Evolutionary conservation across 2,113 vertebrate genomes (phyloP).

Genomic region (Burhinus bistriatus): DNA sequence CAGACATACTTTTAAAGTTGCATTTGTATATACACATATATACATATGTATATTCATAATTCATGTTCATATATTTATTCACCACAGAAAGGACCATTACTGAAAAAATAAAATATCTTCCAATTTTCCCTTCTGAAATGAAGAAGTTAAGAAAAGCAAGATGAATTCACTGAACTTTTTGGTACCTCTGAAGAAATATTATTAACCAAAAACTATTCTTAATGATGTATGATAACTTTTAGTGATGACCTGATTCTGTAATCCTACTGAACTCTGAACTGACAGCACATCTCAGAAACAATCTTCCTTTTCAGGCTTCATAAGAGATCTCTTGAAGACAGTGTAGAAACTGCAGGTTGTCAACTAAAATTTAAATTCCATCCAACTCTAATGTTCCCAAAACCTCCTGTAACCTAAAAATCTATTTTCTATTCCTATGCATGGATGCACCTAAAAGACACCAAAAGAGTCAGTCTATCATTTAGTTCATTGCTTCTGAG

Average conservation of each 20-base stretch:
- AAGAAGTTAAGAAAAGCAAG: neutral
- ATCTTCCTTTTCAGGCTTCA: neutral
- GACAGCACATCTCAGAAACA: neutral
- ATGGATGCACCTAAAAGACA: neutral
- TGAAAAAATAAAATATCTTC: neutral
- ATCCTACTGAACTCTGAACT: neutral
- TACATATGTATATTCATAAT: neutral
- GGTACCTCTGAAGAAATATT: neutral
- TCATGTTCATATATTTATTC: too few species aligned
- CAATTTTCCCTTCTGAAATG: neutral
- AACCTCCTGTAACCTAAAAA: neutral
- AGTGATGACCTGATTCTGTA: neutral
- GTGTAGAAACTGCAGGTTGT: neutral
- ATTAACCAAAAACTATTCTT: neutral
- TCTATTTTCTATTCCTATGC: neutral
- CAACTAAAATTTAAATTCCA: neutral
- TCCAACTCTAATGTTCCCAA: neutral
- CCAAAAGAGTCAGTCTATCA: neutral
- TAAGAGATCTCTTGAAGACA: neutral
- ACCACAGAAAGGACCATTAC: accelerated
- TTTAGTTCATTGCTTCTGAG: neutral
- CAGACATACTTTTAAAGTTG: neutral
- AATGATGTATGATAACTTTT: neutral
- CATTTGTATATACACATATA: neutral
- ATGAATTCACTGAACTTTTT: neutral